Evolutionary conservation across 1,140 invertebrate species (phyloP).

Genomic region (Panagrolaimus sp.): DNA sequence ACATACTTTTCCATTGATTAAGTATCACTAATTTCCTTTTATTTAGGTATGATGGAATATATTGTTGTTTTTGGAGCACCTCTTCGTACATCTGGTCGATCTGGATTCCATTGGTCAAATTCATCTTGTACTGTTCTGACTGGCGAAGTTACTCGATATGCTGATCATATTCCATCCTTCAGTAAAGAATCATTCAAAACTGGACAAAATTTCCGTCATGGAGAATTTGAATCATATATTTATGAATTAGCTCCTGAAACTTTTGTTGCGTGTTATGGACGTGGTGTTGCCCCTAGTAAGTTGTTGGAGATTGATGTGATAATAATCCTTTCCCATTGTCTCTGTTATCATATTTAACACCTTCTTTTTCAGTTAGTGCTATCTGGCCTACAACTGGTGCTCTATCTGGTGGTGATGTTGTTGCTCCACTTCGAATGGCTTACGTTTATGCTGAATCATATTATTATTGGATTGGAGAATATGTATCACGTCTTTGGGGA

Average conservation of each 20-base stretch:
- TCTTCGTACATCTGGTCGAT: slow-evolving; percentile 30
- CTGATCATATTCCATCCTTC: slow-evolving; percentile 26
- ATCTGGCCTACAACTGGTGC: slow-evolving; percentile 1
- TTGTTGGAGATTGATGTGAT: too few relatives aligned
- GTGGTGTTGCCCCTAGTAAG: slow-evolving; percentile 36
- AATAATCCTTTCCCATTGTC: too few relatives aligned
- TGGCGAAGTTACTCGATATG: slow-evolving; percentile 34
- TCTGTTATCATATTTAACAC: too few relatives aligned
- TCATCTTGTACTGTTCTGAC: slow-evolving; percentile 40
- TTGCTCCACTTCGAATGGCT: not conserved
- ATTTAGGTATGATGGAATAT: slow-evolving; percentile 30
- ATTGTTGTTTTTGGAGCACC: slow-evolving; percentile 32
- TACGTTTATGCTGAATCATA: not conserved
- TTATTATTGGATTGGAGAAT: not conserved
- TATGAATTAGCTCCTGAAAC: slow-evolving; percentile 38
- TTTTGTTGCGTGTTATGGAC: slow-evolving; percentile 41
- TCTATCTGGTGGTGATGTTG: not conserved
- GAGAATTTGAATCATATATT: slow-evolving; percentile 44
- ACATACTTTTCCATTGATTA: too few relatives aligned
- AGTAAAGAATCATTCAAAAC: slow-evolving; percentile 37
- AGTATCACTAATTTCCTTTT: too few relatives aligned
- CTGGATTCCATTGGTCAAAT: slow-evolving; percentile 44
- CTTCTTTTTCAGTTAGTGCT: not conserved
- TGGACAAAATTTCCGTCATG: slow-evolving; percentile 48
- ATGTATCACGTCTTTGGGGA: not conserved